Percentiles rank a stretch among this genome's conserved stretches.
Conservation (phyloP, 2,113 vertebrate species). For the Hemiscyllium ocellatum region DNA sequence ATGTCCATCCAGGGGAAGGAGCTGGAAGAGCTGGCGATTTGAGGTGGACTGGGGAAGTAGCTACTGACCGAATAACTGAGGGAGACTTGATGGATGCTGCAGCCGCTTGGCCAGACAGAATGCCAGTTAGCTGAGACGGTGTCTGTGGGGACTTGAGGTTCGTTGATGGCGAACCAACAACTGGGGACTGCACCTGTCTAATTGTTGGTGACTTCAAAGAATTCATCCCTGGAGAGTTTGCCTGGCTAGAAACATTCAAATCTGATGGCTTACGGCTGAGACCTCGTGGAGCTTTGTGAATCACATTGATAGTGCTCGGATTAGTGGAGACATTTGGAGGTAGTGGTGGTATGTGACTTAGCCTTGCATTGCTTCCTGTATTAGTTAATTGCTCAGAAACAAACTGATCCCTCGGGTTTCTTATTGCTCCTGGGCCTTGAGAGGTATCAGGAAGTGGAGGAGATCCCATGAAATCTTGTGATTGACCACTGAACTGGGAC, state of each 20-base stretch:
- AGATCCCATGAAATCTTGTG: constrained; percentile 86
- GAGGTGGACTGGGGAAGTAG: constrained; percentile 97
- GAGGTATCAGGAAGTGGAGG: constrained; percentile 80
- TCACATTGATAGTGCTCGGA: constrained; percentile 66
- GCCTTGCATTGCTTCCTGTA: constrained; percentile 74
- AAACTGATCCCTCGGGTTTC: constrained; percentile 81
- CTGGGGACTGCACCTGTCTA: constrained; percentile 95
- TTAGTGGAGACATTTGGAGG: constrained; percentile 71
- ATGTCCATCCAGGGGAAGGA: constrained; percentile 94
- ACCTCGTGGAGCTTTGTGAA: constrained; percentile 59
- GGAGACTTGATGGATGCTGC: constrained; percentile 94
- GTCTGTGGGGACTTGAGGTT: constrained; percentile 98
- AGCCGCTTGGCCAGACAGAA: constrained; percentile 77
- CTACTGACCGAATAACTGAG: constrained; percentile 93
- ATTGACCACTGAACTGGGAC: constrained; percentile 78
- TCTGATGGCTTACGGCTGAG: constrained; percentile 86
- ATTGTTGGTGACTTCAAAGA: constrained; percentile 91
- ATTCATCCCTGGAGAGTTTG: constrained; percentile 92
- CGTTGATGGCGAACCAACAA: constrained; percentile 93
- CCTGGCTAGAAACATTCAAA: constrained; percentile 79
- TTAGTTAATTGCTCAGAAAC: constrained; percentile 88
- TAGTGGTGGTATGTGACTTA: constrained; percentile 89
- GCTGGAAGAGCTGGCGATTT: constrained; percentile 95
- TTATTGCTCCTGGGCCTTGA: constrained; percentile 72
- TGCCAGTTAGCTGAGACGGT: constrained; percentile 91